phyloP scores from a whole-genome alignment of 2,797 vertebrate genomes.

The Natrix natrix region DNA sequence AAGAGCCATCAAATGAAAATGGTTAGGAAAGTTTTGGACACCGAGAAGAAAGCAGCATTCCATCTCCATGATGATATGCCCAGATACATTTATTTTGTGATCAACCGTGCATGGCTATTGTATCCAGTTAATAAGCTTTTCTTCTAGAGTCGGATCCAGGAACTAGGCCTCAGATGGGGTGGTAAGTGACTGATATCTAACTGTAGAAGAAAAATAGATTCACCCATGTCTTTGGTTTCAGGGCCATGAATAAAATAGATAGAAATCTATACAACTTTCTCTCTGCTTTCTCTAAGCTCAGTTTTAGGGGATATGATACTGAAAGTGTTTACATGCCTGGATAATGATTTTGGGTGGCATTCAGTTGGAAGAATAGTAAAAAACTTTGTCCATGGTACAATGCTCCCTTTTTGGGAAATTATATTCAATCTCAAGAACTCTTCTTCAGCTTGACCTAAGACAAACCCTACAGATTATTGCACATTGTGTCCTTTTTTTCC shows the following conservation, averaged over 20 bases:
- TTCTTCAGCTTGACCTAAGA: background rate
- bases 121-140: conserved; percentile 83
- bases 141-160: conserved; percentile 78
- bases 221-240: background rate
- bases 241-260: conserved; percentile 34
- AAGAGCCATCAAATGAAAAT: background rate
- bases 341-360: too few species aligned
- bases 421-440: background rate
- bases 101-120: conserved; percentile 81
- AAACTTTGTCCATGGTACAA: background rate
- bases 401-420: background rate
- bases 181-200: background rate
- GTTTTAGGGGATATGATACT: too few species aligned
- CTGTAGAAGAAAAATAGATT: background rate
- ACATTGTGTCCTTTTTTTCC: background rate
- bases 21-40: conserved; percentile 50
- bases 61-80: conserved; percentile 59
- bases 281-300: too few species aligned
- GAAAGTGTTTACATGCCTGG: too few species aligned
- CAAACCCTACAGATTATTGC: background rate
- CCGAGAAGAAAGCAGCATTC: background rate
- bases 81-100: conserved; percentile 85
- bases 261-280: too few species aligned
- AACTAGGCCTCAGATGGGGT: conserved; percentile 85
- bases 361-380: background rate